Evolutionary conservation across 2,888 invertebrate species (phyloP), one percentile per base, ranked within the genome.

Genomic region (Melieria crassipennis): DNA sequence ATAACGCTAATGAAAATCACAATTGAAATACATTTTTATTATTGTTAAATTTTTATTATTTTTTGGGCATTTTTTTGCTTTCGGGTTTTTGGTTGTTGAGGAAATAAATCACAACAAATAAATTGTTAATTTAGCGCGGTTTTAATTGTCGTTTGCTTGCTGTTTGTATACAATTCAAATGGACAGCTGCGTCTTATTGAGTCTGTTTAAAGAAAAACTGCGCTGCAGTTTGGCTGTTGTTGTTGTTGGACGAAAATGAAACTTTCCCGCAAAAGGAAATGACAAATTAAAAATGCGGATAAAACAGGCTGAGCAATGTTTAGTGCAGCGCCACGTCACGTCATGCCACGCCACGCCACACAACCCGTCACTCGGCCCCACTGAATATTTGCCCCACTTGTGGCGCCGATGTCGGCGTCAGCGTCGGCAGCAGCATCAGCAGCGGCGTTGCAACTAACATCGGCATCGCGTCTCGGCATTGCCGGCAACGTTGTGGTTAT

Each of bases 231-330:
- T 30, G 30, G 30, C 30, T 30, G 30, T 13, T 64, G 46, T 13
- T 52, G 42, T 1, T 10, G 30, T 10, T 50, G 11, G 11, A 50
- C 11, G 50, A 56, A 65, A 65, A 65, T 56, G 65, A 65, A 65
- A 56, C 42, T 58, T 58, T 65, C 52, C 65, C 65, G 16, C 30
- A 71, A 68, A 82, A 82, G 79, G 80, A 78, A 82, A 74, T 69
- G 55, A 58, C 46, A 75, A 79, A 77, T 80, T 78, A 76, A 68
- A 67, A 56, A 63, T 73, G 75, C 73, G 77, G 73, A 69, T 67
- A 76, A 78, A 79, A 80, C 76, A 76, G 80, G 79, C 30, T 30
- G 30, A 30, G 30, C 30, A 30, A 30, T 30, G 3, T 79, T 75
- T 68, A 60, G 69, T 74, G 74, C 60, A 61, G 62, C 70, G 58